Evolutionary conservation across 1,140 invertebrate species (phyloP).

Genomic region (Tribolium madens): DNA sequence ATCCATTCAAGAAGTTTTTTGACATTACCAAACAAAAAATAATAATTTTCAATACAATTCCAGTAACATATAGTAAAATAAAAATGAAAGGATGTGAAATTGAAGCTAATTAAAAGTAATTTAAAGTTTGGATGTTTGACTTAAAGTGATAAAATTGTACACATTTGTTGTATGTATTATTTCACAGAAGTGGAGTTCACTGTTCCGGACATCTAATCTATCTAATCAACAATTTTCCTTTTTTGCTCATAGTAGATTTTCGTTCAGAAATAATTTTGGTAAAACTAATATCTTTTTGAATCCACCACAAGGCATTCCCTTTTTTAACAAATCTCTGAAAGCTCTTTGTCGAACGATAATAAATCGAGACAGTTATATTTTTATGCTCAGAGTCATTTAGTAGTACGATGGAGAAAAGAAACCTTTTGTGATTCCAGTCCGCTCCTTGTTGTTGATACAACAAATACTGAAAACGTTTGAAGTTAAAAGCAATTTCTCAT

Average conservation of each 20-base stretch:
- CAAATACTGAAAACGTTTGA: constrained; percentile 31
- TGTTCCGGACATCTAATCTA: neutral
- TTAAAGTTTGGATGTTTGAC: neutral
- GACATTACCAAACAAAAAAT: no score
- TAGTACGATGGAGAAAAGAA: constrained; percentile 22
- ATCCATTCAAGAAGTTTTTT: no score
- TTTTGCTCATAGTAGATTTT: neutral
- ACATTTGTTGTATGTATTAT: neutral
- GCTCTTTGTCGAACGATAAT: constrained; percentile 17
- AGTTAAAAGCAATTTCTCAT: constrained; percentile 36
- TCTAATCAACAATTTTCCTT: neutral
- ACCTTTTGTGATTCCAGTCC: constrained; percentile 29
- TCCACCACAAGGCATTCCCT: constrained; percentile 6
- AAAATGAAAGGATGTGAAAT: neutral
- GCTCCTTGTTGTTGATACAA: constrained; percentile 28
- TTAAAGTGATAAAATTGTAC: neutral
- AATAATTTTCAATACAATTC: no score
- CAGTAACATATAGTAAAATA: neutral
- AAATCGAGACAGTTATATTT: constrained; percentile 36
- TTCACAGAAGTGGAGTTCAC: neutral
- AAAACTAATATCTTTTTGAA: constrained; percentile 18
- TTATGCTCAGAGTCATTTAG: constrained; percentile 31
- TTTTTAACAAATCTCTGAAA: constrained; percentile 26
- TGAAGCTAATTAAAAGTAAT: neutral
- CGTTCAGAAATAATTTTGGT: neutral